phyloP scores from a whole-genome alignment of 2,888 invertebrate species.

The Cordilura impudica region DNA sequence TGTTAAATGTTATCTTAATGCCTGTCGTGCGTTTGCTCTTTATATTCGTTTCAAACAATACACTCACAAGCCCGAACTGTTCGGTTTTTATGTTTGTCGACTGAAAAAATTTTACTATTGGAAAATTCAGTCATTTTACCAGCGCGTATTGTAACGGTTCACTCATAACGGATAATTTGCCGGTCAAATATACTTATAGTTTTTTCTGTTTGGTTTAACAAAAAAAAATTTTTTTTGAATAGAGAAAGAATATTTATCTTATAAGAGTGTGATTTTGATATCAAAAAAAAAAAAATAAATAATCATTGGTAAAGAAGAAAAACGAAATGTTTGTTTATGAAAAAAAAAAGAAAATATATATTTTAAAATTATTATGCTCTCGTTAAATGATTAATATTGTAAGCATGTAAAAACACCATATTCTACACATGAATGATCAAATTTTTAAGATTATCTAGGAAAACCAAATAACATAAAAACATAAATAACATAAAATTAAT shows the following conservation, averaged over 20 bases:
- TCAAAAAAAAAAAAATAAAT: slow-evolving; percentile 6
- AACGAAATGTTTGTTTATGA: slow-evolving; percentile 1
- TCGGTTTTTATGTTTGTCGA: slow-evolving; percentile 28
- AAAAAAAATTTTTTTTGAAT: slow-evolving; percentile 15
- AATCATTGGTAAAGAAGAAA: slow-evolving; percentile 20
- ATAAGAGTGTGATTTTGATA: slow-evolving; percentile 28
- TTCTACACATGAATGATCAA: neutral
- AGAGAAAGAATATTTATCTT: slow-evolving; percentile 14
- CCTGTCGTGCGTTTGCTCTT: slow-evolving; percentile 56
- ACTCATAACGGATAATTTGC: slow-evolving; percentile 44
- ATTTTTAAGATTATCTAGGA: neutral
- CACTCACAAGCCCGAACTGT: slow-evolving; percentile 27
- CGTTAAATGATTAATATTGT: slow-evolving; percentile 4
- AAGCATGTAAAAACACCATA: neutral
- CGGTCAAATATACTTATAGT: slow-evolving; percentile 24
- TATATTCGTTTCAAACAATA: slow-evolving; percentile 45
- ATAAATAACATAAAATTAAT: neutral
- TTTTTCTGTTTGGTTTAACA: slow-evolving; percentile 41
- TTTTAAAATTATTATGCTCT: slow-evolving; percentile 20
- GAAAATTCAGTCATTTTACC: slow-evolving; percentile 70
- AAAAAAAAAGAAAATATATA: too few species aligned
- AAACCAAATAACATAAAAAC: neutral
- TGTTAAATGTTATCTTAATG: slow-evolving; percentile 34
- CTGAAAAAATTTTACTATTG: slow-evolving; percentile 54
- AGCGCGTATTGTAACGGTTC: slow-evolving; percentile 70